Evolutionary conservation across 2,113 vertebrate genomes (phyloP).

Genomic region (Brachirus orientalis): DNA sequence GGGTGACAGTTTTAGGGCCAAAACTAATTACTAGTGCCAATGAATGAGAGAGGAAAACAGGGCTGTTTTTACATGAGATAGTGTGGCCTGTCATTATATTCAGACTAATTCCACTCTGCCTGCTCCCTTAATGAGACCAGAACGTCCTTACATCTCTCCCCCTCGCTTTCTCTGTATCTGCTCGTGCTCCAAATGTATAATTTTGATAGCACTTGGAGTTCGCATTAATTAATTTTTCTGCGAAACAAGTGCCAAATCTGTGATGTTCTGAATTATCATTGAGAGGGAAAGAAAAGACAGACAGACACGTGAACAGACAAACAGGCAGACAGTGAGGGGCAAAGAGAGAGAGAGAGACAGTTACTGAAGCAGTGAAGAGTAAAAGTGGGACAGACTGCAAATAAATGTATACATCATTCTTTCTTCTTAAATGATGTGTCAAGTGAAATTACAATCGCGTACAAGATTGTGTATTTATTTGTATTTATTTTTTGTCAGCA

Average conservation of each 20-base stretch:
- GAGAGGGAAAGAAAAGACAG: slow-evolving; percentile 50
- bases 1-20: slow-evolving; percentile 99
- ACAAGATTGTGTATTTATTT: no score
- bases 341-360: slow-evolving; percentile 1
- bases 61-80: slow-evolving; percentile 99
- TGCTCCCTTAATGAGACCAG: slow-evolving; percentile 99
- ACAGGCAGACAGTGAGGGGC: slow-evolving; percentile 1
- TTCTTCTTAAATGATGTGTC: no score
- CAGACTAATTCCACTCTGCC: slow-evolving; percentile 99
- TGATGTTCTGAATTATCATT: slow-evolving; percentile 89
- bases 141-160: slow-evolving; percentile 91
- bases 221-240: slow-evolving; percentile 97
- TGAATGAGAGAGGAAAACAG: slow-evolving; percentile 99
- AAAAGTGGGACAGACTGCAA: slow-evolving; percentile 12
- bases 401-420: not conserved
- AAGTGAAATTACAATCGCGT: no score
- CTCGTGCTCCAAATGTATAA: slow-evolving; percentile 93
- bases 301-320: not conserved
- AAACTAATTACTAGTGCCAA: slow-evolving; percentile 99
- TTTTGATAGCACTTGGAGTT: slow-evolving; percentile 98
- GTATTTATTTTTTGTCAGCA: no score
- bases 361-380: slow-evolving; percentile 11
- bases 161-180: slow-evolving; percentile 67
- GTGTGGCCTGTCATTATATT: slow-evolving; percentile 99
- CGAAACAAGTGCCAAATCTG: slow-evolving; percentile 94